Conservation (phyloP, 2,888 invertebrate genomes). For the Cantharis nigra region DNA sequence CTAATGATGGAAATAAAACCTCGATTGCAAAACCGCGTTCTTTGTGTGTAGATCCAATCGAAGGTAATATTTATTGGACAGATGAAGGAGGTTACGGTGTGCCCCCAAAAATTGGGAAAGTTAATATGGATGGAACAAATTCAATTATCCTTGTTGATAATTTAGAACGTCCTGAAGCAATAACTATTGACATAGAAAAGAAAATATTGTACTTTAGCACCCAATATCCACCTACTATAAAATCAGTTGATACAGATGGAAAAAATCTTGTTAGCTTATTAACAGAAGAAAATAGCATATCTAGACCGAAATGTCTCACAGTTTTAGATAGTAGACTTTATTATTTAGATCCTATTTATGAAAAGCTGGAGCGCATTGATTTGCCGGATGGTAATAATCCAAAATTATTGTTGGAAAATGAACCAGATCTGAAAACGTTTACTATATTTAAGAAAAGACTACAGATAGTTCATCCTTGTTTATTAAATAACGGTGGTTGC, state of each 20-base stretch:
- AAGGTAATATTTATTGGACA: conserved; percentile 95
- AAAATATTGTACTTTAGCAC: conserved; percentile 89
- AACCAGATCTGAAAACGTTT: conserved; percentile 84
- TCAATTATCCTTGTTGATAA: conserved; percentile 73
- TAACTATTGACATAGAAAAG: conserved; percentile 82
- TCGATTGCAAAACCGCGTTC: conserved; percentile 88
- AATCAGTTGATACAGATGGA: conserved; percentile 75
- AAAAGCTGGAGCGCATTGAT: conserved; percentile 85
- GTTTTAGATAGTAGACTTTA: conserved; percentile 82
- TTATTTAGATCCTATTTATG: conserved; percentile 86
- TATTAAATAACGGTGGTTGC: conserved; percentile 87
- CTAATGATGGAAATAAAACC: conserved; percentile 83
- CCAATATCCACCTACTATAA: conserved; percentile 72
- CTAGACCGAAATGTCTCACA: conserved; percentile 79
- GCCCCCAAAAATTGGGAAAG: conserved; percentile 85
- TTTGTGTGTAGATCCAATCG: conserved; percentile 88
- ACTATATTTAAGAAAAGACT: conserved; percentile 86
- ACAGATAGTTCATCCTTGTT: conserved; percentile 82
- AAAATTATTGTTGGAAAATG: conserved; percentile 78
- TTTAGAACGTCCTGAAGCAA: conserved; percentile 77
- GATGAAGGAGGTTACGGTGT: conserved; percentile 93
- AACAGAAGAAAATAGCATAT: conserved; percentile 71
- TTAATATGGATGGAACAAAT: conserved; percentile 91
- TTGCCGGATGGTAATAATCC: conserved; percentile 79
- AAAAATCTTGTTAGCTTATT: conserved; percentile 70